Percentiles rank a stretch among this genome's conserved stretches.
Evolutionary conservation across 2,797 vertebrate species (phyloP).

Genomic region (Paguma larvata): DNA sequence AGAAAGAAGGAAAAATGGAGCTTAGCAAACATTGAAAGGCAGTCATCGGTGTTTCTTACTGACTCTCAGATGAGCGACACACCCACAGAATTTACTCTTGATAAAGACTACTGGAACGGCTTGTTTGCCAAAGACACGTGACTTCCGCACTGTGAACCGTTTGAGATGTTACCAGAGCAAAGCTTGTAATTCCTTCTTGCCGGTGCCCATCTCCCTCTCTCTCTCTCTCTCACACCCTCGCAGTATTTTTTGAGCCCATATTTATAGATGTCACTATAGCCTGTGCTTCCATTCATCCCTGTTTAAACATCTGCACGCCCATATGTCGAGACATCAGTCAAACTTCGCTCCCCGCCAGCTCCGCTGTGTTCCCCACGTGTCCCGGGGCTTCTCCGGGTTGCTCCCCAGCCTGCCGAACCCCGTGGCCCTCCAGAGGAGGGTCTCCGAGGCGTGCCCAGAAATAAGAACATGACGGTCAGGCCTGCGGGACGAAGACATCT

Average conservation of each 20-base stretch:
- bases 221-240: no score
- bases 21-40: background rate
- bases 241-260: background rate
- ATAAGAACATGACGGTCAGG: background rate
- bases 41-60: slow-evolving; percentile 30
- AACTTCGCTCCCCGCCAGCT: background rate
- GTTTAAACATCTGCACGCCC: background rate
- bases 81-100: background rate
- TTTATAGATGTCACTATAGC: background rate
- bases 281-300: background rate
- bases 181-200: background rate
- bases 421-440: background rate
- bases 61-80: slow-evolving; percentile 53
- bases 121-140: background rate
- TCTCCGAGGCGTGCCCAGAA: fast-evolving
- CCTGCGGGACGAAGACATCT: background rate
- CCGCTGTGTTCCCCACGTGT: background rate
- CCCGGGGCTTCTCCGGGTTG: background rate
- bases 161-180: background rate
- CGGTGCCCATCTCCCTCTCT: no score
- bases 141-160: background rate
- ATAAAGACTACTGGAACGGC: background rate
- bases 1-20: slow-evolving; percentile 36
- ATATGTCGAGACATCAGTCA: background rate
- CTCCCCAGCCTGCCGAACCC: background rate